phyloP scores from a whole-genome alignment of 2,888 invertebrate species.

The Xestia c-nigrum region DNA sequence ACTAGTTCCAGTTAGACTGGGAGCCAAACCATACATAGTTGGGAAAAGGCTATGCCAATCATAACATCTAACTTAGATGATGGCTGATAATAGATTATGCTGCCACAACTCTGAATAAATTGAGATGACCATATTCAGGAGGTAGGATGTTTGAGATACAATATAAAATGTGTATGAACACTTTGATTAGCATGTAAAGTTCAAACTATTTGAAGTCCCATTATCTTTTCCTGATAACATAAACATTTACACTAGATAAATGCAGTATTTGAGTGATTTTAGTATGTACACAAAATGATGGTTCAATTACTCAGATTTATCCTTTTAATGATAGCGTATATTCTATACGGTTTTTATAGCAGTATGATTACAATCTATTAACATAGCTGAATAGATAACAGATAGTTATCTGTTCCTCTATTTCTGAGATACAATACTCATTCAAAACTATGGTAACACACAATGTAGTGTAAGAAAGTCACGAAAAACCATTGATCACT shows the following conservation, averaged over 20 bases:
- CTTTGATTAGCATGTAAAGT: neutral
- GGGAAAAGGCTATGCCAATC: neutral
- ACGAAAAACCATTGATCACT: neutral
- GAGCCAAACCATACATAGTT: neutral
- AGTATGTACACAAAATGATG: neutral
- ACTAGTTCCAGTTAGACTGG: neutral
- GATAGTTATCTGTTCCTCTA: neutral
- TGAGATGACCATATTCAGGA: neutral
- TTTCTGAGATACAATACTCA: no score
- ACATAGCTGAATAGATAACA: constrained; percentile 10
- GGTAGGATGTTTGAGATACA: neutral
- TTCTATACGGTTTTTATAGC: neutral
- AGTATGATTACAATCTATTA: neutral
- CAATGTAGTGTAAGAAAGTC: neutral
- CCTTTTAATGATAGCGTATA: neutral
- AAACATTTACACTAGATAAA: constrained; percentile 51
- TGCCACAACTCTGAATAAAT: neutral
- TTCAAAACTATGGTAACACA: no score
- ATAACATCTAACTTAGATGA: neutral
- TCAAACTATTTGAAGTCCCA: neutral
- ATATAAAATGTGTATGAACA: neutral
- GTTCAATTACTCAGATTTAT: neutral
- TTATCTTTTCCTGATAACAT: constrained; percentile 37
- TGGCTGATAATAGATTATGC: neutral
- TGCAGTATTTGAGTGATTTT: constrained; percentile 5